Evolutionary conservation across 1,140 invertebrate genomes (phyloP).

Genomic region (Papilio polytes): DNA sequence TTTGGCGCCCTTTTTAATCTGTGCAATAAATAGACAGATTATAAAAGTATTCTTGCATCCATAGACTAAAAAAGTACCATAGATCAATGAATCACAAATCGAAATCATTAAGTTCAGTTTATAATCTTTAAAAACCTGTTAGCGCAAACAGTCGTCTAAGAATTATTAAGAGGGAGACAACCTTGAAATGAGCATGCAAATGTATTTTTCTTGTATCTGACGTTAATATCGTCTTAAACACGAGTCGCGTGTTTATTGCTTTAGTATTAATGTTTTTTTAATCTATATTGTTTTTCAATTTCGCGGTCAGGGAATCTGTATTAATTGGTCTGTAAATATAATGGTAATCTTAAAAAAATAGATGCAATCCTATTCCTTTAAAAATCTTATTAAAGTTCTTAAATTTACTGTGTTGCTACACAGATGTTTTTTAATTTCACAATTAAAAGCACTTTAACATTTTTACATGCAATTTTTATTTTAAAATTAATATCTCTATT

Average conservation of each 20-base stretch:
- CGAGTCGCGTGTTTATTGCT: neutral
- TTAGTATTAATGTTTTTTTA: neutral
- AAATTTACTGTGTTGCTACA: too few relatives aligned
- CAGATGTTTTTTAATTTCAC: too few relatives aligned
- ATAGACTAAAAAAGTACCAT: neutral
- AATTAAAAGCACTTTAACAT: too few relatives aligned
- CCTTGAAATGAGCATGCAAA: constrained; percentile 27
- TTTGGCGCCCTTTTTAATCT: too few relatives aligned
- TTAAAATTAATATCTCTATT: too few relatives aligned
- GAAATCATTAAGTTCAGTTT: neutral
- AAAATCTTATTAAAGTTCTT: too few relatives aligned
- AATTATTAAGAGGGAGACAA: constrained; percentile 16
- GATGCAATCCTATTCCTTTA: too few relatives aligned
- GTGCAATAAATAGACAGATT: neutral
- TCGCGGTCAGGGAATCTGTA: too few relatives aligned
- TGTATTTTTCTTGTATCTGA: constrained; percentile 10
- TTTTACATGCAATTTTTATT: too few relatives aligned
- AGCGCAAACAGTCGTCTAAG: neutral
- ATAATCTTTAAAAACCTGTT: constrained; percentile 10
- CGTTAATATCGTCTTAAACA: neutral
- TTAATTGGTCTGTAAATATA: too few relatives aligned
- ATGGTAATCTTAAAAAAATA: too few relatives aligned
- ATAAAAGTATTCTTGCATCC: neutral
- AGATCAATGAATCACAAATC: neutral
- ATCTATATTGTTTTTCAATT: neutral